Conservation (phyloP, 2,888 invertebrate species). For the Fabriciana adippe region DNA sequence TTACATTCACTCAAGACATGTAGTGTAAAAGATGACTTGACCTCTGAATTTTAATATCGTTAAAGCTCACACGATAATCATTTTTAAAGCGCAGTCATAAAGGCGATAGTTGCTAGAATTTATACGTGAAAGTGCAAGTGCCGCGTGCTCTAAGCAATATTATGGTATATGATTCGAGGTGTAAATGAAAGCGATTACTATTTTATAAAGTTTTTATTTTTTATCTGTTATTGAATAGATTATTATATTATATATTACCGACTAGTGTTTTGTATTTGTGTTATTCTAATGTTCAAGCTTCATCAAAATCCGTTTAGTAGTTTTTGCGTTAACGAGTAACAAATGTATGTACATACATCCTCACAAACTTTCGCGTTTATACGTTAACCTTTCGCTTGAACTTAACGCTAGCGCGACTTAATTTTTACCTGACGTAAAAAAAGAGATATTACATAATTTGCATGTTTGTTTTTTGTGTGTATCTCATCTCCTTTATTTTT, state of each 20-base stretch:
- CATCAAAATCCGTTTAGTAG: no score
- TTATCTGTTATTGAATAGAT: neutral
- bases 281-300: neutral
- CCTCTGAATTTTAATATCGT: conserved; percentile 5
- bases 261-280: neutral
- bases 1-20: neutral
- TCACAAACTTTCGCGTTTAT: no score
- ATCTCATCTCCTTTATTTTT: no score
- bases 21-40: neutral
- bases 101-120: conserved; percentile 3
- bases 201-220: neutral
- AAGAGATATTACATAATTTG: no score
- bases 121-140: conserved; percentile 16
- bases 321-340: no score
- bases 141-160: conserved; percentile 9
- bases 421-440: no score
- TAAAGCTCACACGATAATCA: conserved; percentile 11
- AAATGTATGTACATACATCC: no score
- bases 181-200: conserved; percentile 13
- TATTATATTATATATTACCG: neutral
- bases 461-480: no score
- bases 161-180: conserved; percentile 9
- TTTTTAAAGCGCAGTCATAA: conserved; percentile 2
- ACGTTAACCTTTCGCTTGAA: no score
- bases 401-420: no score